Evolutionary conservation across 1,140 invertebrate species (phyloP).

Genomic region (Drosophila miranda): DNA sequence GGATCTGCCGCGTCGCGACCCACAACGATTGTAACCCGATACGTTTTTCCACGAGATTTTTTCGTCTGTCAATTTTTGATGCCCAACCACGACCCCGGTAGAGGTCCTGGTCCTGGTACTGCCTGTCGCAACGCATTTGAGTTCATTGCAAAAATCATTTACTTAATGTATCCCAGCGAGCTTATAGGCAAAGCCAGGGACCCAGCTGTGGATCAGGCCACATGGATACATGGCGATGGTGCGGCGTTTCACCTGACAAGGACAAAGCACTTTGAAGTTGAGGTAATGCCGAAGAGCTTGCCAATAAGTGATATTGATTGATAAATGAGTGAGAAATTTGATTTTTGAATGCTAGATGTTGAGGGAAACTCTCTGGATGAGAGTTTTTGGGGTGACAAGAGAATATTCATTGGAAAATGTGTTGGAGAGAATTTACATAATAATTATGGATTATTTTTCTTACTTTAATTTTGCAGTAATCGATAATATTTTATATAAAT

Average conservation of each 20-base stretch:
- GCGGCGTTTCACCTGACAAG: constrained; percentile 41
- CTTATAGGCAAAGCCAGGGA: constrained; percentile 16
- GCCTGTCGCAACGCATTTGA: constrained; percentile 51
- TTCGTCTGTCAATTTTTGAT: constrained; percentile 69
- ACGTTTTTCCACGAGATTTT: constrained; percentile 59
- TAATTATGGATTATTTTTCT: too few relatives aligned
- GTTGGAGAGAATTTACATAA: too few relatives aligned
- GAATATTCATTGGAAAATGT: too few relatives aligned
- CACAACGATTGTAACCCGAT: constrained; percentile 58
- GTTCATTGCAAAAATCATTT: constrained; percentile 69
- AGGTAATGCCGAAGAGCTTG: constrained; percentile 41
- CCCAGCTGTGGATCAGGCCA: constrained; percentile 41
- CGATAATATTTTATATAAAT: too few relatives aligned
- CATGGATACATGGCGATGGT: constrained; percentile 12
- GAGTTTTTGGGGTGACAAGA: too few relatives aligned
- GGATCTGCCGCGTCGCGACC: constrained; percentile 31
- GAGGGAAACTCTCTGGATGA: too few relatives aligned
- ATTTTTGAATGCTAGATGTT: constrained; percentile 18
- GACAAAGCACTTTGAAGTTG: constrained; percentile 72
- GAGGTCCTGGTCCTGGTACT: neutral
- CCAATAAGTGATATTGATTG: constrained; percentile 74
- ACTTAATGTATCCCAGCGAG: constrained; percentile 60
- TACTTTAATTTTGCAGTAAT: too few relatives aligned
- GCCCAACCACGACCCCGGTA: constrained; percentile 8
- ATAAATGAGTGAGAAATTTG: constrained; percentile 62